Conservation (phyloP, 2,113 vertebrate genomes). For the Oriolus oriolus region DNA sequence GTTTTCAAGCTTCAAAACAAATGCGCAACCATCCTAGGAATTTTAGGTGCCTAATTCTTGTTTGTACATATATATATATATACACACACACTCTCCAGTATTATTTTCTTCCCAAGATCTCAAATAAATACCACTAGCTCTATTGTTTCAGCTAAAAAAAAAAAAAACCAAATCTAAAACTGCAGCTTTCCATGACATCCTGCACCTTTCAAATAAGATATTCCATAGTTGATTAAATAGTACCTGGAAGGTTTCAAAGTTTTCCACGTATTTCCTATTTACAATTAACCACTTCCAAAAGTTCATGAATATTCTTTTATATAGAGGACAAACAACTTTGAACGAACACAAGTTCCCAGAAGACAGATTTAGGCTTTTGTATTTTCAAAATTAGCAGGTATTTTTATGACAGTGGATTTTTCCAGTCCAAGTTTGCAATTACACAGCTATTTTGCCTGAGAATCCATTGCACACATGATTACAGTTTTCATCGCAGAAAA, state of each 20-base stretch:
- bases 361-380: neutral
- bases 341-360: neutral
- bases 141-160: neutral
- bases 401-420: neutral
- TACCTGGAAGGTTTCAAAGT: neutral
- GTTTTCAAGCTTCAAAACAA: neutral
- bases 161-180: neutral
- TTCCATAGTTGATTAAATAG: neutral
- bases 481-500: neutral
- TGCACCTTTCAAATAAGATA: neutral
- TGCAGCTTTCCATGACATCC: fast-evolving
- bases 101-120: neutral
- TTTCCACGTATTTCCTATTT: neutral
- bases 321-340: neutral
- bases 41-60: neutral
- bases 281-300: neutral
- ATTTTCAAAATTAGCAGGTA: neutral
- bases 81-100: neutral
- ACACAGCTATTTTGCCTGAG: neutral
- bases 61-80: neutral
- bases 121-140: neutral
- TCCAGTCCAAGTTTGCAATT: neutral
- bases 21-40: neutral
- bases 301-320: neutral
- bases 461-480: neutral